Evolutionary conservation across 1,140 invertebrate genomes (phyloP).

Genomic region (Saxidomus purpurata): DNA sequence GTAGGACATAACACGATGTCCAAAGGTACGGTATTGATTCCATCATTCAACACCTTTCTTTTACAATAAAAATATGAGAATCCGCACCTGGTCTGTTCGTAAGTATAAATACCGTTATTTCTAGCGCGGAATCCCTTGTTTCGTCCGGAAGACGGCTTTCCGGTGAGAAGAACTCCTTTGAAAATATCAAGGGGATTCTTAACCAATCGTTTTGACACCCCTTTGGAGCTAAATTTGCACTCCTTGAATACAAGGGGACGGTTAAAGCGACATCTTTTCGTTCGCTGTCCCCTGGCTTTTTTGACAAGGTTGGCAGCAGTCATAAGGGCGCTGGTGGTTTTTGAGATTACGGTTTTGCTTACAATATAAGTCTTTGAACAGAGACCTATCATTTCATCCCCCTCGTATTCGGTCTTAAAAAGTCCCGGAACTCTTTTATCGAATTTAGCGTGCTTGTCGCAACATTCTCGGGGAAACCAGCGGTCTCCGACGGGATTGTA

Average conservation of each 20-base stretch:
- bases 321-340: too few species aligned
- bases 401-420: constrained; percentile 3
- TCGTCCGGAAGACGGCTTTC: not conserved
- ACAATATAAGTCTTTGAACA: not conserved
- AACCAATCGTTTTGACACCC: not conserved
- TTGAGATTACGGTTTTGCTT: not conserved
- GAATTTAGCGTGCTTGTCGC: not conserved
- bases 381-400: too few species aligned
- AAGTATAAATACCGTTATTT: constrained; percentile 26
- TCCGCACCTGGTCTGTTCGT: constrained; percentile 16
- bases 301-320: too few species aligned
- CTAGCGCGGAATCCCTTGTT: constrained; percentile 23
- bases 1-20: constrained; percentile 28
- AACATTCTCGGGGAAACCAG: not conserved
- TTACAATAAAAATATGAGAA: not conserved
- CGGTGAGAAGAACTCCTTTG: not conserved
- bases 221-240: constrained; percentile 17
- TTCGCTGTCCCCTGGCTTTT: too few species aligned
- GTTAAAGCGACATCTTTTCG: too few species aligned
- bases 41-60: constrained; percentile 10
- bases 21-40: too few species aligned
- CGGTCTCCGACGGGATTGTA: not conserved
- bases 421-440: constrained; percentile 14
- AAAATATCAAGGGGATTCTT: not conserved
- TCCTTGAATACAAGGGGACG: too few species aligned